Base-by-base conservation (phyloP, 2,888 invertebrate species). In the Tenthredo scrophulariae region DNA sequence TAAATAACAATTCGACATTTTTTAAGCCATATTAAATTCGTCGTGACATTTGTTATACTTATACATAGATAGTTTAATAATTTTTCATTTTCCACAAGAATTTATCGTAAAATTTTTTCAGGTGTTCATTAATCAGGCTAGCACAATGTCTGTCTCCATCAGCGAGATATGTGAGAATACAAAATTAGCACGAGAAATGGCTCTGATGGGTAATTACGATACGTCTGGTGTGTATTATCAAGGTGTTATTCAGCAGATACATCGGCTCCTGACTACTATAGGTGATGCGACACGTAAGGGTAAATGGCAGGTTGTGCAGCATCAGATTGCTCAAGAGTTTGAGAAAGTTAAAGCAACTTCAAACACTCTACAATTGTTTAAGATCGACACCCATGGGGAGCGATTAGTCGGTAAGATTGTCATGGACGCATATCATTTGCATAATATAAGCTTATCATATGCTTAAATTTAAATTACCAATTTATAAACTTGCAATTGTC, bases 101-200 rank as follows among this genome's bases (percentile, higher is more conserved):
- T 10, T 62, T 3, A 3, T 15, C 10, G 13, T 33, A 18, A 15
- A 67, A 37, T 5, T 67, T 29, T 67, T 29, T 18, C 67, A 67
- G 67, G 15, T n/a, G 22, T 43, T 43, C 3, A n/a, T 43, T 10
- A n/a, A 22, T 74, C 72, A 54, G 18, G 6, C 40, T 50, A 29
- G 0, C 33, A 50, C 5, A 62, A 98, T 98, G 98, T 97, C 97
- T 94, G 97, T 97, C 94, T 97, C 97, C 92, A 96, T 97, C 93
- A 97, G 96, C 94, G 98, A 98, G 95, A 98, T 98, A 94, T 97
- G 97, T 95, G 98, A 98, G 94, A 98, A 98, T 94, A 97, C 98
- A 86, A 98, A 98, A 94, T 94, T 98, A 94, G 99, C 98, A 85
- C 95, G 99, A 91, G 99, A 99, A 95, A 97, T 97, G 96, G 98